Base-by-base conservation (phyloP, 2,888 invertebrate species). In the Hybos culiciformis region DNA sequence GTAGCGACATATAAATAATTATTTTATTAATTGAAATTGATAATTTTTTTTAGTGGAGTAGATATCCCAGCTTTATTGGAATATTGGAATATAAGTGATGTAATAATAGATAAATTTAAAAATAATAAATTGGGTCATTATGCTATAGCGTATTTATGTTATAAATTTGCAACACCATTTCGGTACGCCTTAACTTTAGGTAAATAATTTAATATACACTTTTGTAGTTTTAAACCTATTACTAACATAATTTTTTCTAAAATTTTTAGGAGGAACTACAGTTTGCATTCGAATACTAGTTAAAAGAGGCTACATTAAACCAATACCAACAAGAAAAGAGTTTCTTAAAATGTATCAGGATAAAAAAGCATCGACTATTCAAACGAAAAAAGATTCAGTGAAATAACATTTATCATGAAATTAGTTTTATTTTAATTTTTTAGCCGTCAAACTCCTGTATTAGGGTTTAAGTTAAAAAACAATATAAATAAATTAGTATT, bases 121-220 rank as follows among this genome's bases (percentile, higher is more conserved):
- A 77, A 80, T 50, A 86, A 90, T 0, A 76, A 73, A 53, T 83
- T 92, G 62, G 96, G 97, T 11, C 83, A 90, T 62, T 68, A 87
- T 59, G 96, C 96, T 8, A 71, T 94, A 29, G 77, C 93, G 0
- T 88, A 92, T 67, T 82, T 91, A 33, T 72, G 94, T 54, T 98
- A 96, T 66, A 98, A 98, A 71, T 71, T 97, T 51, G 80, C 80
- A 21, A 88, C 93, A 8, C 96, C 96, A 4, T 64, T 85, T 12
- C 72, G 96, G 52, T 96, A 94, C 66, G 82, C 90, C n/a, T 81
- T 92, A 2, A 96, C 94, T 39, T 62, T 94, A 59, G 88, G 84
- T 83, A 71, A 70, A 14, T 18, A 37, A 37, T 15, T 37, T 11
- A 21, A 37, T 20, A 37, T 20, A 26, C 9, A 26, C 9, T 12